Conservation (phyloP, 1,140 invertebrate genomes). For the Muscidifurax raptorellus region DNA sequence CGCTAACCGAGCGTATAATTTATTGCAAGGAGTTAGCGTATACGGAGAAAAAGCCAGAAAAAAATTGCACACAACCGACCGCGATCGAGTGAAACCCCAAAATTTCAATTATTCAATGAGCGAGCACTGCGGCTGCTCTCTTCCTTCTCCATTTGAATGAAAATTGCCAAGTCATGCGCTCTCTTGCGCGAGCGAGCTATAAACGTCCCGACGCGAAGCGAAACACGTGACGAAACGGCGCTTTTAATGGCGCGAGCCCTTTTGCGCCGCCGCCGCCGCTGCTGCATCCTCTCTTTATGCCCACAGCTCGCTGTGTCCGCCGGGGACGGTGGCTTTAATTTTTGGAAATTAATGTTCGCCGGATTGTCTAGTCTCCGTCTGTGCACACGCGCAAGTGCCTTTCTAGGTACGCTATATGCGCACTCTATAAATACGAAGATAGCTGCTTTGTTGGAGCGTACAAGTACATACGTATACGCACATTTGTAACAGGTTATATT, state of each 20-base stretch:
- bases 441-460: neutral
- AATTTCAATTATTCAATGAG: neutral
- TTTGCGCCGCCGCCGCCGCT: neutral
- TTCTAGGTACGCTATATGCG: neutral
- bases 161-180: conserved; percentile 38
- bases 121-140: conserved; percentile 24
- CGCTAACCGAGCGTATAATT: too few species aligned
- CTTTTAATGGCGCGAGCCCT: conserved; percentile 41
- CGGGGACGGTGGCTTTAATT: neutral
- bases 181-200: conserved; percentile 4
- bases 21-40: too few species aligned
- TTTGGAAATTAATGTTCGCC: conserved; percentile 29
- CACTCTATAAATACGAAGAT: neutral
- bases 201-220: conserved; percentile 40
- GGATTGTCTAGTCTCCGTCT: neutral
- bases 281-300: neutral
- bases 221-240: conserved; percentile 53
- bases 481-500: conserved; percentile 1
- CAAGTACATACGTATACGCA: neutral
- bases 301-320: too few species aligned
- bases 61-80: too few species aligned
- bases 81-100: too few species aligned
- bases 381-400: neutral
- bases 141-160: conserved; percentile 36
- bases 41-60: too few species aligned